These are phyloP conservation scores for Haemorhous mexicanus DNA, from an alignment of 2,113 vertebrate genomes.

Conservation along the genomic window DNA sequence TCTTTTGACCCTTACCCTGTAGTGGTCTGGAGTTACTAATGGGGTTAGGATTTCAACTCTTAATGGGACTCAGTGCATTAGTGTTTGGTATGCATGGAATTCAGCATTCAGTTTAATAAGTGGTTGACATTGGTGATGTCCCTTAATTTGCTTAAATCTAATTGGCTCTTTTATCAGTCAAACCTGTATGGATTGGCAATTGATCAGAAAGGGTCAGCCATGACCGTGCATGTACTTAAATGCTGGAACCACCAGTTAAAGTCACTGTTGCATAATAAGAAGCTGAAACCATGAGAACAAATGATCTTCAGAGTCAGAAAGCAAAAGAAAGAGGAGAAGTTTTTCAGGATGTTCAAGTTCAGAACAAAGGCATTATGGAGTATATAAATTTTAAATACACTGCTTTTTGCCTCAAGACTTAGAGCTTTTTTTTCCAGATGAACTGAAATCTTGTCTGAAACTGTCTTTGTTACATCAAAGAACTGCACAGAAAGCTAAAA, in stretches of 20 bases:
- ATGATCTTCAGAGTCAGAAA: conserved; percentile 68
- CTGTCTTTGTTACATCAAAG: conserved; percentile 98
- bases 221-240: conserved; percentile 88
- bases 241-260: conserved; percentile 76
- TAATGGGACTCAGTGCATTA: conserved; percentile 76
- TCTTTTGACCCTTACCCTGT: conserved; percentile 64
- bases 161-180: conserved; percentile 89
- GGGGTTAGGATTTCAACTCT: conserved; percentile 77
- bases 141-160: conserved; percentile 87
- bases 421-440: conserved; percentile 84
- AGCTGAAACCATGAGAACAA: conserved; percentile 67
- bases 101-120: conserved; percentile 78
- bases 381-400: conserved; percentile 99
- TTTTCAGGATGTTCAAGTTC: conserved; percentile 94
- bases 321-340: conserved; percentile 81
- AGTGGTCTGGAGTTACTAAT: conserved; percentile 76
- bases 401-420: conserved; percentile 94
- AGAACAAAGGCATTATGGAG: conserved; percentile 99
- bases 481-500: conserved; percentile 84
- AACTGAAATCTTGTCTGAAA: conserved; percentile 94
- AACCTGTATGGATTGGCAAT: conserved; percentile 84
- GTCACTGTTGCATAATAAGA: conserved; percentile 75
- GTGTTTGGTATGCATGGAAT: conserved; percentile 79
- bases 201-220: conserved; percentile 83
- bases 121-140: conserved; percentile 85